Percentiles rank a stretch among this genome's conserved stretches.
Conservation (phyloP, 2,113 vertebrate species). For the Neogale vison region DNA sequence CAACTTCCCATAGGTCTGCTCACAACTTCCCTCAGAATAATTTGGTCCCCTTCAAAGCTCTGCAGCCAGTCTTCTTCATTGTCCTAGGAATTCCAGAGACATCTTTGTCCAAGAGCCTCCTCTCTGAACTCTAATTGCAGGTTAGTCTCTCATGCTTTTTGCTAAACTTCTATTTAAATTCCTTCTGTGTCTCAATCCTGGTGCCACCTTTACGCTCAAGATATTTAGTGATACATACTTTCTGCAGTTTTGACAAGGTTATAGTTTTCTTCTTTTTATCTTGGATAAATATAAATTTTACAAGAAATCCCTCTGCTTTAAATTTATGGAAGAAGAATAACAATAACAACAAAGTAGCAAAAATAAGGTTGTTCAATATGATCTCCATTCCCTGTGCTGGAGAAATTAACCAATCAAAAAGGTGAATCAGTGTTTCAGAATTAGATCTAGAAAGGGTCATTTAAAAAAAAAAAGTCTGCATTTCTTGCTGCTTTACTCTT, state of each 20-base stretch:
- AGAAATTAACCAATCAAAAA: slow-evolving; percentile 6
- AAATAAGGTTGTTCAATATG: background rate
- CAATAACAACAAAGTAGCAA: background rate
- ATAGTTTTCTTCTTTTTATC: background rate
- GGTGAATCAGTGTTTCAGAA: background rate
- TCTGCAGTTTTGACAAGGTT: background rate
- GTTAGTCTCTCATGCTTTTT: background rate
- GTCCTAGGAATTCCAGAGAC: background rate
- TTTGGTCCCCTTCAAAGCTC: background rate
- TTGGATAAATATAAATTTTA: background rate
- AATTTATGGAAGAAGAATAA: background rate
- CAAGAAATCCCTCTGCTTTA: background rate
- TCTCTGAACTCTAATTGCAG: background rate
- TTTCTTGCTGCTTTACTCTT: slow-evolving; percentile 1
- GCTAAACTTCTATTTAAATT: background rate
- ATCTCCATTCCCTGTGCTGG: background rate
- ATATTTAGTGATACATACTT: background rate
- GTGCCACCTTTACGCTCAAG: background rate
- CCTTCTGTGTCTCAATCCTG: background rate
- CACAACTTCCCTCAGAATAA: background rate
- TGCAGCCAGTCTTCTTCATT: background rate
- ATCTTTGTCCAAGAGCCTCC: background rate
- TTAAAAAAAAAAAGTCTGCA: background rate
- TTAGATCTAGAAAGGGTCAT: background rate
- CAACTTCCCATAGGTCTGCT: background rate